Conservation (phyloP, 1,140 invertebrate species). For the Drosophila auraria region DNA sequence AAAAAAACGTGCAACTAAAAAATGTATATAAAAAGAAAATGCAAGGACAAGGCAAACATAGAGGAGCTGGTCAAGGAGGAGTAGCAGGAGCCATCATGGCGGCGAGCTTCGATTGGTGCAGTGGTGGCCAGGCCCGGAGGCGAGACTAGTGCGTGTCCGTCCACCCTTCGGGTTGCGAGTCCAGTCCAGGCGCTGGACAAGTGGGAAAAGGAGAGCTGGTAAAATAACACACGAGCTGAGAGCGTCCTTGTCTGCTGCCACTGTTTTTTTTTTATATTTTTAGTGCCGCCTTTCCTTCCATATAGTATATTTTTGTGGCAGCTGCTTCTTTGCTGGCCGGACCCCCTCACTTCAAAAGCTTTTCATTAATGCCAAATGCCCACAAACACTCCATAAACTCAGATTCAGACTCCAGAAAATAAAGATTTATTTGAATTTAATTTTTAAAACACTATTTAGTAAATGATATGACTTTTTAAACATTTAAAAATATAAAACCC, state of each 20-base stretch:
- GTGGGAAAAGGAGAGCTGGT: conserved; percentile 32
- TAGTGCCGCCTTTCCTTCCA: neutral
- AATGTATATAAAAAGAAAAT: conserved; percentile 80
- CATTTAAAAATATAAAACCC: neutral
- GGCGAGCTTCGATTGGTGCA: conserved; percentile 78
- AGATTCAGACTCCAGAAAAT: neutral
- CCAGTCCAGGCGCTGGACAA: conserved; percentile 22
- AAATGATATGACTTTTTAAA: neutral
- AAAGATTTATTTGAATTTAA: neutral
- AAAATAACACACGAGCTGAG: conserved; percentile 34
- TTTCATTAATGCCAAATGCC: conserved; percentile 68
- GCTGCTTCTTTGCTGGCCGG: conserved; percentile 30
- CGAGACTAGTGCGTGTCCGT: conserved; percentile 64
- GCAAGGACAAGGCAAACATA: conserved; percentile 75
- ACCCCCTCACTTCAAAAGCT: conserved; percentile 44
- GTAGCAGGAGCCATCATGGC: conserved; percentile 47
- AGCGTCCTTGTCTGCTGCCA: conserved; percentile 39
- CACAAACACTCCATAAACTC: conserved; percentile 31
- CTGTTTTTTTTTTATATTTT: conserved; percentile 29
- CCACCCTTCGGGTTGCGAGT: conserved; percentile 39
- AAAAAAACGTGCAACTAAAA: conserved; percentile 64
- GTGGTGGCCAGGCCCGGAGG: conserved; percentile 58
- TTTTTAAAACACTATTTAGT: neutral
- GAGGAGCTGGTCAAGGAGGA: conserved; percentile 37
- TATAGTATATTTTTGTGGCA: conserved; percentile 39